phyloP scores from a whole-genome alignment of 2,797 vertebrate species.

The Pagetopsis macropterus region DNA sequence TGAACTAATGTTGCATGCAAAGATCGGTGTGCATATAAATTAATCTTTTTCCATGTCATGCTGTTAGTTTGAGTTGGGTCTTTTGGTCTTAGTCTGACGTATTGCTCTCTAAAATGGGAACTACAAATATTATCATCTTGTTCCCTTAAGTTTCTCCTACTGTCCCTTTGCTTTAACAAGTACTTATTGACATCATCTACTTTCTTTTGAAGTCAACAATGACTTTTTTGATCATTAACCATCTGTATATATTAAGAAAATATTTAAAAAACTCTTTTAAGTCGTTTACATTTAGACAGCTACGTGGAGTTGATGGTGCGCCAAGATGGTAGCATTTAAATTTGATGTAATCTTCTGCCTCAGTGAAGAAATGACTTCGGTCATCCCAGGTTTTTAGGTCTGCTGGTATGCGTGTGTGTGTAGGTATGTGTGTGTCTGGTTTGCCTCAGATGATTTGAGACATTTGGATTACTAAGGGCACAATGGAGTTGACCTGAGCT shows the following conservation, averaged over 20 bases:
- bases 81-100: neutral
- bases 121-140: neutral
- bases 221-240: too few relatives aligned
- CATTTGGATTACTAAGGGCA: conserved; percentile 25
- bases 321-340: conserved; percentile 16
- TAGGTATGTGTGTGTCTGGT: conserved; percentile 1
- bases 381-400: neutral
- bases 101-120: neutral
- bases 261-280: too few relatives aligned
- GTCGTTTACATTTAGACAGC: neutral
- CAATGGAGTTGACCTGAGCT: conserved; percentile 16
- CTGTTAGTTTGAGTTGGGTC: neutral
- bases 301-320: neutral
- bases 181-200: too few relatives aligned
- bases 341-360: conserved; percentile 6
- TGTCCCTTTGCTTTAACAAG: too few relatives aligned
- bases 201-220: too few relatives aligned
- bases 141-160: too few relatives aligned
- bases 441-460: conserved; percentile 12
- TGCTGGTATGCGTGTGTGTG: neutral
- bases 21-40: neutral
- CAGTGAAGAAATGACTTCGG: neutral
- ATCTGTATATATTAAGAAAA: too few relatives aligned
- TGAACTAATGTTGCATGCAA: neutral
- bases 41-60: neutral